phyloP scores from a whole-genome alignment of 1,140 invertebrate species.

The Scaptomyza pallida region DNA sequence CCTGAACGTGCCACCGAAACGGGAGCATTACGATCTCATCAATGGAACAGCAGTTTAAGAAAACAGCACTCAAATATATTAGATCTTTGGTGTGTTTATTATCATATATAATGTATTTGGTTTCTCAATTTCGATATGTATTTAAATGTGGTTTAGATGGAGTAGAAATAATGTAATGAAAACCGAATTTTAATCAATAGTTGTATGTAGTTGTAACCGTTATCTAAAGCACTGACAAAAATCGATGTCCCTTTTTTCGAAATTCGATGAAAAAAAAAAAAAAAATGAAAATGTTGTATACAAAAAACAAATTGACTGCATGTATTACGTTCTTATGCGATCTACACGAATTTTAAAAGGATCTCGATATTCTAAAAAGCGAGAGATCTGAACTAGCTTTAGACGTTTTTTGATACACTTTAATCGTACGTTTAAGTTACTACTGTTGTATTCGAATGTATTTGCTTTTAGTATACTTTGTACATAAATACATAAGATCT shows the following conservation, averaged over 20 bases:
- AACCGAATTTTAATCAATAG: not conserved
- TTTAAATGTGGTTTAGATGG: too few relatives aligned
- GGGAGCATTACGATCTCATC: conserved; percentile 72
- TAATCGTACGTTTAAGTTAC: not conserved
- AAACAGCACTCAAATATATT: not conserved
- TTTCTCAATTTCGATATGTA: not conserved
- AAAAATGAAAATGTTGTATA: too few relatives aligned
- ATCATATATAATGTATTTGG: too few relatives aligned
- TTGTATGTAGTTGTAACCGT: too few relatives aligned
- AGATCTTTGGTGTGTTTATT: not conserved
- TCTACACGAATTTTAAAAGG: too few relatives aligned
- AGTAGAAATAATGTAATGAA: not conserved
- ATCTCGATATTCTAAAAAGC: not conserved
- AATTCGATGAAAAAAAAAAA: too few relatives aligned
- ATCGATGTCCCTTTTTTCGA: too few relatives aligned
- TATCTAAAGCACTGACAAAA: too few relatives aligned
- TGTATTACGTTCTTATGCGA: too few relatives aligned
- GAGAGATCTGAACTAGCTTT: not conserved
- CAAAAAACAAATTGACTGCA: too few relatives aligned
- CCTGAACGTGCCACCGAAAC: conserved; percentile 3
- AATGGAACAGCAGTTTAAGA: conserved; percentile 82
- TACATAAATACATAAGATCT: not conserved
- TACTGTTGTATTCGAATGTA: not conserved
- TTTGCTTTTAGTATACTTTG: not conserved
- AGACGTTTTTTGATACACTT: not conserved